phyloP scores from a whole-genome alignment of 2,113 vertebrate species.

The Ptilonorhynchus violaceus region DNA sequence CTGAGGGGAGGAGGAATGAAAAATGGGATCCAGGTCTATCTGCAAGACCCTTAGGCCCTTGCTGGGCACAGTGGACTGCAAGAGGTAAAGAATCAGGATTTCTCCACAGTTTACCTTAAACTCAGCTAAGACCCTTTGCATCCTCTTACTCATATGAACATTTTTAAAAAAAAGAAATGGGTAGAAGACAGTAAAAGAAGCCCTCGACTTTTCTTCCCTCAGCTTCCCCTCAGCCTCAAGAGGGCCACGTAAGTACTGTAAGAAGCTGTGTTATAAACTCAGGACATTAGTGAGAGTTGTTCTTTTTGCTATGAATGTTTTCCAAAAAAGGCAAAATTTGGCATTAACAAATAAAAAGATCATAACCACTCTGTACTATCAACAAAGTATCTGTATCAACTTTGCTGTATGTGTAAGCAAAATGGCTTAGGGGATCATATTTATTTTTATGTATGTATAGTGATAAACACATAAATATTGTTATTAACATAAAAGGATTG shows the following conservation, averaged over 20 bases:
- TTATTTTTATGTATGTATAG: background rate
- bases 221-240: background rate
- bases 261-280: background rate
- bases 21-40: background rate
- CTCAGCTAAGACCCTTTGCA: background rate
- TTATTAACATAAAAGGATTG: background rate
- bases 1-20: background rate
- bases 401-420: background rate
- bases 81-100: background rate
- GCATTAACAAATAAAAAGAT: background rate
- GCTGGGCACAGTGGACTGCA: background rate
- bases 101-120: background rate
- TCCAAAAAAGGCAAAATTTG: background rate
- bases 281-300: background rate
- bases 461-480: background rate
- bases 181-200: background rate
- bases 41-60: background rate
- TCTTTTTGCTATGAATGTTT: background rate
- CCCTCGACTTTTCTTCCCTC: background rate
- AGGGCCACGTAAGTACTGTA: background rate
- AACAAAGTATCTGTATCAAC: background rate
- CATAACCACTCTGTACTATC: background rate
- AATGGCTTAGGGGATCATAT: background rate
- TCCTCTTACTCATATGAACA: background rate
- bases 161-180: background rate